Evolutionary conservation across 1,140 invertebrate genomes (phyloP), one percentile per base, ranked within the genome.

Genomic region (Brachionus sp.): DNA sequence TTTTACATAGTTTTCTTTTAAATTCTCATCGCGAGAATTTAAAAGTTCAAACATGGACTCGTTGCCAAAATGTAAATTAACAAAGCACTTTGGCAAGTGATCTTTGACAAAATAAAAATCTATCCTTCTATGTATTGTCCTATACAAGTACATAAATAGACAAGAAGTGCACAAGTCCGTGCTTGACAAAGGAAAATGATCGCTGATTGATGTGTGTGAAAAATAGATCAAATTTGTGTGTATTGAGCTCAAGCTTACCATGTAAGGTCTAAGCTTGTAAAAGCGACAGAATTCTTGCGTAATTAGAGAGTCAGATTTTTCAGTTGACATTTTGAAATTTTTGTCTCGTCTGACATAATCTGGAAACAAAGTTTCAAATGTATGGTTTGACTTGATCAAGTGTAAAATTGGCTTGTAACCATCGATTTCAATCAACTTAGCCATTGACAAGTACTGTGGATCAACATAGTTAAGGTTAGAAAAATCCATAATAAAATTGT

Each of bases 81-180:
- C 37, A 80, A 80, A 80, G 25, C 77, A 80, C 33, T 25, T 66
- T 57, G 77, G 77, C 50, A 80, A 66, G 13, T 80, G 62, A 19
- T 80, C 62, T 66, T 80, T 80, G 23, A 80, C 50, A 57, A 37
- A 80, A 12, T 29, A 80, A n/a, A 80, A 80, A 39, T 80, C 77
- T 16, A 44, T n/a, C 37, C 77, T 37, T 57, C 77, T 23, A 13
- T 80, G 77, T 10, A 66, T n/a, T 62, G 62, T 62, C 23, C 62
- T 23, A 37, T 80, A 80, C 50, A 80, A 80, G 25, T 62, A 80
- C 19, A 80, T 80, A 6, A 80, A 29, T 25, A 80, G 13, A 37
- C 77, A 80, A 12, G 77, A 80, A 29, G 77, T 80, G 29, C 77
- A 80, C 12, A 39, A 46, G 44, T 75, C 44, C 10, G 37, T 25